A percentile compares a stretch with the other conserved stretches of the same genome.
Evolutionary conservation across 2,797 vertebrate species (phyloP).

Genomic region (Onychomys arenicola): DNA sequence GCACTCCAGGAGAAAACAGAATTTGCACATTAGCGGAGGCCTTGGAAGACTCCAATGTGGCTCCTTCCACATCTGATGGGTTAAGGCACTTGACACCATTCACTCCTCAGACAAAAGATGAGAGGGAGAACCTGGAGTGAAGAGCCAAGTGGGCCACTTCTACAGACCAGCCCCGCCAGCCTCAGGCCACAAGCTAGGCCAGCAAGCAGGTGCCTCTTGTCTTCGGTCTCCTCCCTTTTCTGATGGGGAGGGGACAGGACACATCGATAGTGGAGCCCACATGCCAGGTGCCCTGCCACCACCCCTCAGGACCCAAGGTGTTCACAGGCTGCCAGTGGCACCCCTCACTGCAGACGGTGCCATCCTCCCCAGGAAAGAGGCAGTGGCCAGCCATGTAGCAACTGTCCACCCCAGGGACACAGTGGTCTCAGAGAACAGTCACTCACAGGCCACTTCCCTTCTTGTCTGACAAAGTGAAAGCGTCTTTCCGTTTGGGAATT

Average conservation of each 20-base stretch:
- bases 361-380: not conserved
- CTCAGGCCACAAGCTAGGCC: not conserved
- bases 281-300: not conserved
- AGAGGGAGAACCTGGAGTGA: not conserved
- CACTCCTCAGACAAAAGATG: not conserved
- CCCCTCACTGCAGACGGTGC: not conserved
- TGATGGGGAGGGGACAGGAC: not conserved
- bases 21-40: not conserved
- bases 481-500: not conserved
- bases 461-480: not conserved
- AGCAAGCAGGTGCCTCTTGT: too few relatives aligned
- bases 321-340: not conserved
- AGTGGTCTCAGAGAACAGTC: not conserved
- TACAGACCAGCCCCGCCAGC: not conserved
- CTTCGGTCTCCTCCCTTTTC: not conserved
- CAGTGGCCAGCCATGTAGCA: not conserved
- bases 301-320: fast-evolving
- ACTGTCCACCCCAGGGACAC: not conserved
- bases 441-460: not conserved
- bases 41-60: not conserved
- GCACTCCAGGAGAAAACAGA: not conserved
- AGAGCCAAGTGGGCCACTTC: not conserved
- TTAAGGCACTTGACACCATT: not conserved
- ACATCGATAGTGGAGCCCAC: not conserved
- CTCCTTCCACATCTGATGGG: too few relatives aligned